Conservation (phyloP, 2,888 invertebrate species). For the Himalopsyche tibetana region DNA sequence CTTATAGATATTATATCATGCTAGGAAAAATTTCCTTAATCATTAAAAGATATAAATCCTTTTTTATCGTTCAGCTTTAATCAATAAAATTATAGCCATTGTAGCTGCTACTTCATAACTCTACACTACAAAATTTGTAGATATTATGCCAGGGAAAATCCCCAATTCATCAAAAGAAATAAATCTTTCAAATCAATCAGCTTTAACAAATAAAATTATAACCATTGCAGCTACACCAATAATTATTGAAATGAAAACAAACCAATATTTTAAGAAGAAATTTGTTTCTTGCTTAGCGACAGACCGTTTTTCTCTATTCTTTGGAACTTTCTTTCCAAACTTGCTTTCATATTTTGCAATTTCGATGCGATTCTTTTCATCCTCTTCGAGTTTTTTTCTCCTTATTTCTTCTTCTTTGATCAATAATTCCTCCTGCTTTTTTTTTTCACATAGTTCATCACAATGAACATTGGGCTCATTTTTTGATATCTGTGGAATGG, state of each 20-base stretch:
- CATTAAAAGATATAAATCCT: too few species aligned
- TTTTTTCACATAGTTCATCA: constrained; percentile 80
- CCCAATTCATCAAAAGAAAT: too few species aligned
- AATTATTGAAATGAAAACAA: background rate
- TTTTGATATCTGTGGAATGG: constrained; percentile 66
- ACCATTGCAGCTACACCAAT: background rate
- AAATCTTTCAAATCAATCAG: background rate
- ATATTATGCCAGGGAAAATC: too few species aligned
- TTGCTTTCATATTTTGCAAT: constrained; percentile 87
- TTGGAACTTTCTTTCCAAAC: constrained; percentile 79
- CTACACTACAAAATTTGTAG: too few species aligned
- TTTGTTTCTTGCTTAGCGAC: constrained; percentile 32
- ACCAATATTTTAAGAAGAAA: constrained; percentile 43
- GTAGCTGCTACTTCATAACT: too few species aligned
- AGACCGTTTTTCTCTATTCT: constrained; percentile 46
- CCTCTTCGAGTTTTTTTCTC: constrained; percentile 79
- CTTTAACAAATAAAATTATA: background rate
- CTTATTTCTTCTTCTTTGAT: constrained; percentile 78
- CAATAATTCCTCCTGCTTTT: constrained; percentile 76
- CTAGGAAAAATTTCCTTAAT: too few species aligned
- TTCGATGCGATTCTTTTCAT: constrained; percentile 83
- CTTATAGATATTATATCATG: too few species aligned
- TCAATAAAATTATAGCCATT: too few species aligned
- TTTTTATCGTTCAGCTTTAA: too few species aligned
- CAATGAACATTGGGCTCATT: constrained; percentile 77